These are phyloP conservation scores for Lepidochrysops patricia DNA, from an alignment of 2,888 invertebrate genomes.

Conservation along the genomic window DNA sequence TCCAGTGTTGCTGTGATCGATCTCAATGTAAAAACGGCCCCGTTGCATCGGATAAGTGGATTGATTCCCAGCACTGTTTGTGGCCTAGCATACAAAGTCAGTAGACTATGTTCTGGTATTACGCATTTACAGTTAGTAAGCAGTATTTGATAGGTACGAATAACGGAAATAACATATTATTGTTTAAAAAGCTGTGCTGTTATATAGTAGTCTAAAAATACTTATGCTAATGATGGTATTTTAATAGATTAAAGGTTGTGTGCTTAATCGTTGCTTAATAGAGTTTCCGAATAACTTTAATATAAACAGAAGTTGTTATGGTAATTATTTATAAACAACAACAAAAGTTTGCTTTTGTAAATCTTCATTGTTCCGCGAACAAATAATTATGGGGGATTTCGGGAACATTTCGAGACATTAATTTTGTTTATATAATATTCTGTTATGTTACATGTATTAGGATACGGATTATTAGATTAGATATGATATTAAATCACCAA, in stretches of 20 bases:
- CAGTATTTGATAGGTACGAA: too few relatives aligned
- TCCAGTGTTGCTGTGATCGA: constrained; percentile 1
- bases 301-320: constrained; percentile 9
- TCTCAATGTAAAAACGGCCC: not conserved
- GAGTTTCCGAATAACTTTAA: constrained; percentile 1
- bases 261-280: not conserved
- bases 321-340: constrained; percentile 12
- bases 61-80: not conserved
- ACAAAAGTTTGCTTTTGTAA: constrained; percentile 12
- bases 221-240: not conserved
- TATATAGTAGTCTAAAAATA: not conserved
- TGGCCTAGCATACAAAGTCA: not conserved
- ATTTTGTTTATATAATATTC: not conserved
- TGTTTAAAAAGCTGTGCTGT: not conserved
- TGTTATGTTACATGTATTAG: not conserved
- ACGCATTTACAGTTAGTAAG: too few relatives aligned
- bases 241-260: constrained; percentile 1
- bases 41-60: not conserved
- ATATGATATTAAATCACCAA: not conserved
- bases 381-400: not conserved
- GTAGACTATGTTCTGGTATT: not conserved
- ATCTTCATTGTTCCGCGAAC: constrained; percentile 6
- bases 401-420: not conserved
- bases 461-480: not conserved
- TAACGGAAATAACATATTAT: too few relatives aligned